Conservation (phyloP, 2,113 vertebrate species). For the Cricetomys ansorgei region DNA sequence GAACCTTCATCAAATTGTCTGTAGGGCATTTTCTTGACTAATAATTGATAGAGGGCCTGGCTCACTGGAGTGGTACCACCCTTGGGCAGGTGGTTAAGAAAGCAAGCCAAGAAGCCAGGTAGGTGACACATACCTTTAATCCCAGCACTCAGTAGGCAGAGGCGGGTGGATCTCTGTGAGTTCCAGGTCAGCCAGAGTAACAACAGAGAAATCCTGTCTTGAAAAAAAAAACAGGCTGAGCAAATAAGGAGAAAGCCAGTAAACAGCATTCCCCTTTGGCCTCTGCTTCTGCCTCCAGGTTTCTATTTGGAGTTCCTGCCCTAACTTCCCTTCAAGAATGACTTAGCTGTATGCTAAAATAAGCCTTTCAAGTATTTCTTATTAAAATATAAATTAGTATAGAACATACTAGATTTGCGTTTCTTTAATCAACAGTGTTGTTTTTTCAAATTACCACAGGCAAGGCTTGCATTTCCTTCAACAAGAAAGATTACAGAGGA, state of each 20-base stretch:
- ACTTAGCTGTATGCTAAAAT: background rate
- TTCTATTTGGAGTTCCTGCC: background rate
- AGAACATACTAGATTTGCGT: background rate
- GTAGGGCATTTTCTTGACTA: background rate
- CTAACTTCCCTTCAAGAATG: background rate
- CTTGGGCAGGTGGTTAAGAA: background rate
- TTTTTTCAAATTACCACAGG: constrained; percentile 86
- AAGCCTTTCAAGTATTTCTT: constrained; percentile 51
- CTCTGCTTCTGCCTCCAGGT: background rate
- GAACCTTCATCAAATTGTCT: background rate
- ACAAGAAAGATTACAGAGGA: constrained; percentile 99
- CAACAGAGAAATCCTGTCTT: no score
- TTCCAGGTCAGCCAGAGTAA: no score
- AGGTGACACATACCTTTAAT: no score
- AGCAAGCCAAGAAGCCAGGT: no score
- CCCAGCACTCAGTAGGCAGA: no score
- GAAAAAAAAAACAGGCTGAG: background rate
- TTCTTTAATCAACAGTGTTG: constrained; percentile 44
- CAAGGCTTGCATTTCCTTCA: constrained; percentile 99
- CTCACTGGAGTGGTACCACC: background rate
- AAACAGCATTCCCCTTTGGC: background rate
- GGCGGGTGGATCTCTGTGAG: no score
- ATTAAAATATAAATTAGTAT: background rate
- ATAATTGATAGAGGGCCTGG: background rate
- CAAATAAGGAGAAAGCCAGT: background rate